These are phyloP conservation scores for Oncorhynchus mykiss DNA, from an alignment of 2,113 vertebrate genomes.

Conservation along the genomic window DNA sequence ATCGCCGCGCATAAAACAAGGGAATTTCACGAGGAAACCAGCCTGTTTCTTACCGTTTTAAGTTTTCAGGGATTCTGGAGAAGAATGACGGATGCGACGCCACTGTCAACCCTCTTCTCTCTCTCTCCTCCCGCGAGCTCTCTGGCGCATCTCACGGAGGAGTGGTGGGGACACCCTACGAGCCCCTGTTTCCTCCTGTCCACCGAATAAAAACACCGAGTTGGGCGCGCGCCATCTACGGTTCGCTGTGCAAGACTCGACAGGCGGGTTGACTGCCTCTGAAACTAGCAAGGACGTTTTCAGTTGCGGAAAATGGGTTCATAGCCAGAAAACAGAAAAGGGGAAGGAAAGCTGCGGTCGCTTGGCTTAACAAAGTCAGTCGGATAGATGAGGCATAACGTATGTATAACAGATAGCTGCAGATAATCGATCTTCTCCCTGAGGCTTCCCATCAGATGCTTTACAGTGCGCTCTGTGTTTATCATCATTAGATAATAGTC, in stretches of 20 bases:
- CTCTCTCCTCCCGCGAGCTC: slow-evolving; percentile 5
- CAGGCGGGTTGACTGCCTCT: slow-evolving; percentile 20
- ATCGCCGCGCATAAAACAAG: background rate
- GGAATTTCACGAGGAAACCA: background rate
- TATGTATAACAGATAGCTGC: background rate
- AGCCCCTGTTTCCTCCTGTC: slow-evolving; percentile 42
- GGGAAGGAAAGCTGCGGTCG: background rate
- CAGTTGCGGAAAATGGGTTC: slow-evolving; percentile 15
- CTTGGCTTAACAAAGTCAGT: background rate
- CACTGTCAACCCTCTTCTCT: background rate
- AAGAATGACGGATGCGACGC: slow-evolving; percentile 5
- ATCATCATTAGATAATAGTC: slow-evolving; percentile 4
- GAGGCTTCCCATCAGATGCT: background rate
- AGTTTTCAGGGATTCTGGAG: slow-evolving; percentile 3
- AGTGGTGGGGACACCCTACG: no score
- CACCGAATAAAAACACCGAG: slow-evolving; percentile 15
- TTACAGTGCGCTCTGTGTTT: background rate
- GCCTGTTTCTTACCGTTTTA: slow-evolving; percentile 33
- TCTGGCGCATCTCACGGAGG: slow-evolving; percentile 40
- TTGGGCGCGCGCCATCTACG: slow-evolving; percentile 47
- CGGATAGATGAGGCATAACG: background rate
- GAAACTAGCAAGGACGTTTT: slow-evolving; percentile 27
- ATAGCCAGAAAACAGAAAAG: background rate
- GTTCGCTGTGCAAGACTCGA: slow-evolving; percentile 44
- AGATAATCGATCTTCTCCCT: no score